A percentile compares a stretch with the other conserved stretches of the same genome.
Conservation (phyloP, 2,113 vertebrate genomes). For the Neofelis nebulosa region DNA sequence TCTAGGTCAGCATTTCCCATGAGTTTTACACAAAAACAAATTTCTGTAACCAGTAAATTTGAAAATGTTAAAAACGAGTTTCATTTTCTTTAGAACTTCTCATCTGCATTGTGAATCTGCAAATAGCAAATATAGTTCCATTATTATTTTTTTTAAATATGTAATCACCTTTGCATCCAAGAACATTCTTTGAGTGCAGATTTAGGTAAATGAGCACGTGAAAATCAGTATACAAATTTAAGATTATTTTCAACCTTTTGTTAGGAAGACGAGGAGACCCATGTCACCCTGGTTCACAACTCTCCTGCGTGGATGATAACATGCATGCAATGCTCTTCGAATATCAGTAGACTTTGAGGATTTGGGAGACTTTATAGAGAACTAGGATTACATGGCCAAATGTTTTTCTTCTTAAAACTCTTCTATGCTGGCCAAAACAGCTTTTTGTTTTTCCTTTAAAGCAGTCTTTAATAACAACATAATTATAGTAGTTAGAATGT, state of each 20-base stretch:
- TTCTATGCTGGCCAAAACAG: neutral
- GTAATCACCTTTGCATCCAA: neutral
- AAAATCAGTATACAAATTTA: neutral
- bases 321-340: neutral
- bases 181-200: neutral
- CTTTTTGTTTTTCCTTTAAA: neutral
- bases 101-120: neutral
- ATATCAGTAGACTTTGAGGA: neutral
- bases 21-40: neutral
- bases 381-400: neutral
- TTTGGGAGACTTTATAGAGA: neutral
- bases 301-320: neutral
- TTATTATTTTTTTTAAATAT: conserved; percentile 6
- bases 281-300: neutral
- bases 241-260: neutral
- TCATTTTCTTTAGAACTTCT: conserved; percentile 1
- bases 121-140: neutral
- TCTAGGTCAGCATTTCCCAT: neutral
- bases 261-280: neutral
- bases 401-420: conserved; percentile 23
- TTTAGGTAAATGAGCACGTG: neutral
- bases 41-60: conserved; percentile 11
- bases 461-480: neutral
- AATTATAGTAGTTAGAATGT: neutral
- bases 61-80: conserved; percentile 8